Evolutionary conservation across 2,888 invertebrate species (phyloP), one percentile per base, ranked within the genome.

Genomic region (Candidula unifasciata): DNA sequence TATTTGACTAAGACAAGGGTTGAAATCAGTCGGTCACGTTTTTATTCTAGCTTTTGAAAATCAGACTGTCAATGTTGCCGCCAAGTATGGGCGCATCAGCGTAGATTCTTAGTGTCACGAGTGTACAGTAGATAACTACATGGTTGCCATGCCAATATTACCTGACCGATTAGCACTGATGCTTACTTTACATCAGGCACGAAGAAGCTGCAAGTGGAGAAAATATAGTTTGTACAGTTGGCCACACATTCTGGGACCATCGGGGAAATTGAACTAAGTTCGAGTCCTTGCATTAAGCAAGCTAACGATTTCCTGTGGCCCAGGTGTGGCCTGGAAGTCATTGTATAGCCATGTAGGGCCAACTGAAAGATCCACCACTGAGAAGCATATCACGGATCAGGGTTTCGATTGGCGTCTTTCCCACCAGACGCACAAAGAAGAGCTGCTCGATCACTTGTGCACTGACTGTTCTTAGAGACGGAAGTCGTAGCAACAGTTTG

Each of bases 401-500:
- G 82, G 98, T 98, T 94, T 99, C 98, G 92, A 99, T 99, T 86
- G 98, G 98, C 83, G 98, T 99, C 95, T 99, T 98, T 85, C 98
- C 99, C 89, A 99, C 98, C 93, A 99, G 95, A 90, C 98, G 95
- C 86, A 99, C 98, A 95, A 99, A 99, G 96, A 99, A 99, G 90
- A 99, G 96, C 94, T 99, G 98, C 94, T 99, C 98, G 94, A 99
- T 99, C 93, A 98, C 98, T 91, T 95, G 95, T 87, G 98, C 97
- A 94, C 97, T 97, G 92, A 99, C 98, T 88, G 98, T 98, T 91
- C 98, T 95, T 91, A 99, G 95, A 35, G 98, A 98, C 52, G 98
- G 98, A 91, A 99, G 95, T 91, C 98, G 95, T 85, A 99, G 95
- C 74, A 99, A 95, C 21, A 99, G 95, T 93, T 98, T 98, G 88